Evolutionary conservation across 2,888 invertebrate species (phyloP), one percentile per base, ranked within the genome.

Genomic region (Hofmannophila pseudospretella): DNA sequence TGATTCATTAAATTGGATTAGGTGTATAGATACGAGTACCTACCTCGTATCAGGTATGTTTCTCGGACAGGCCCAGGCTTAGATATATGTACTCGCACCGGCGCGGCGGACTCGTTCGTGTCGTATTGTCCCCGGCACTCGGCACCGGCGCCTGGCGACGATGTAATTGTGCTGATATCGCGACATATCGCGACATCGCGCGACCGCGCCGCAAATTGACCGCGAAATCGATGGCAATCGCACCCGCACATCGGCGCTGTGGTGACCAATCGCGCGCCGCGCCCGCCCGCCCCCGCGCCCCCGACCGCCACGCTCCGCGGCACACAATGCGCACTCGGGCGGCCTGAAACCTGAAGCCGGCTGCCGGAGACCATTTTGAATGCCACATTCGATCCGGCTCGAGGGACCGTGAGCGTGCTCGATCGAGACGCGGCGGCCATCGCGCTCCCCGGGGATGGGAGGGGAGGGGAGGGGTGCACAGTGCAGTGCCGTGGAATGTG

Each of bases 181-280:
- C n/a, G n/a, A n/a, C n/a, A n/a, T n/a, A n/a, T n/a, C n/a, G n/a
- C n/a, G n/a, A n/a, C n/a, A n/a, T n/a, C n/a, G n/a, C n/a, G n/a
- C n/a, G n/a, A n/a, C n/a, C n/a, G 61, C 70, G 72, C 77, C 71
- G 72, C 78, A 71, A 79, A 79, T 77, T 73, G 68, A 67, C 61
- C 71, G 71, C 54, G 62, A 73, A 69, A 71, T 68, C 58, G 67
- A 66, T 65, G 53, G 52, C 39, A 36, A 44, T 45, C 39, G 9
- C 34, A 25, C 36, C 36, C 12, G 30, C 14, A 7, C 8, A 2
- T 20, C 27, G 40, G 31, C 44, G 34, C 19, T 38, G 47, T 51
- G 47, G n/a, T 4, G 23, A 23, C 23, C 23, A n/a, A n/a, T 19
- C 23, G 23, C 36, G 46, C 50, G 58, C 49, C 51, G 51, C 49